Percentiles rank a stretch among this genome's conserved stretches.
phyloP scores from a whole-genome alignment of 1,140 invertebrate species.

The Euborellia annulipes region DNA sequence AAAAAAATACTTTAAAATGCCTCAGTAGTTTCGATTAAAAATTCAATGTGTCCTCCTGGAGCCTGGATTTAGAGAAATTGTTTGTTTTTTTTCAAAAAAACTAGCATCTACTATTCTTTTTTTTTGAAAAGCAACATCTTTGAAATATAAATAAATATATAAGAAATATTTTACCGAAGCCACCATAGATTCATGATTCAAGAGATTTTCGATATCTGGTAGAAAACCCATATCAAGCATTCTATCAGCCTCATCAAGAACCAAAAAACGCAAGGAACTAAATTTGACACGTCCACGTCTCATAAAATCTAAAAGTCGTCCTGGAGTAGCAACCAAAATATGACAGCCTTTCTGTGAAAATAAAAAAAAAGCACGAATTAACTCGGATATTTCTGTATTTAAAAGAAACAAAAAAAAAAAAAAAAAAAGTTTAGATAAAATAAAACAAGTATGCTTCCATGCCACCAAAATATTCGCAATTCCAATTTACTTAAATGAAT shows the following conservation, averaged over 20 bases:
- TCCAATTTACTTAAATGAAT: no score
- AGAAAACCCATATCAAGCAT: constrained; percentile 91
- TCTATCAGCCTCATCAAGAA: constrained; percentile 93
- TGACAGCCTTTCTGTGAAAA: constrained; percentile 52
- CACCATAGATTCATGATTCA: constrained; percentile 59
- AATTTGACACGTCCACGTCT: constrained; percentile 55
- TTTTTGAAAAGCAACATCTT: no score
- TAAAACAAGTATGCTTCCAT: no score
- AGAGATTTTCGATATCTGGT: constrained; percentile 54
- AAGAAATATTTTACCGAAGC: constrained; percentile 29
- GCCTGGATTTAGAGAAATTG: no score
- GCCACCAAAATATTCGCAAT: no score
- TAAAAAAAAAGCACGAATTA: constrained; percentile 7
- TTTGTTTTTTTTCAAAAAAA: no score
- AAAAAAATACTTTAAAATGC: no score
- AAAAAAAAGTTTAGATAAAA: constrained; percentile 10
- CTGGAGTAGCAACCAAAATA: constrained; percentile 86
- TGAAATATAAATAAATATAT: no score
- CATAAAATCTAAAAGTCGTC: constrained; percentile 76
- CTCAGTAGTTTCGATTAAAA: no score
- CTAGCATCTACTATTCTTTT: no score
- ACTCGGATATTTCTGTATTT: background rate
- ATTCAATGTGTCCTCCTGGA: no score
- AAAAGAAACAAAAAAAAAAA: constrained; percentile 4
- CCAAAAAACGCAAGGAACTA: constrained; percentile 55